Evolutionary conservation across 2,797 vertebrate species (phyloP).

Genomic region (Hoplostethus mediterraneus): DNA sequence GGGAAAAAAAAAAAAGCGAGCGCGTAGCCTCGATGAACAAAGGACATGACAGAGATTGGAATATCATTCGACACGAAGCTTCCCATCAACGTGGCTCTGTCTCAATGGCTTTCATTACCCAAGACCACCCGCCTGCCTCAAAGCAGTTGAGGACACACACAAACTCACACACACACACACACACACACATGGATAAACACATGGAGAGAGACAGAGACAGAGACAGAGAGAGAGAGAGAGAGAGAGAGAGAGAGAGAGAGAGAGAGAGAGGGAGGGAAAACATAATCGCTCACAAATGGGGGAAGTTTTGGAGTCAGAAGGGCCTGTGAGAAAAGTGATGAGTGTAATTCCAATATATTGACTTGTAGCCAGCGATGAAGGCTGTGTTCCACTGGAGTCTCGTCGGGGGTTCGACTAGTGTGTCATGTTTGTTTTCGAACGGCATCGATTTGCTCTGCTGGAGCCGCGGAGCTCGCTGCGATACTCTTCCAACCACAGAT

Average conservation of each 20-base stretch:
- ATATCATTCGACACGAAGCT: conserved; percentile 23
- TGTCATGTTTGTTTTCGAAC: conserved; percentile 33
- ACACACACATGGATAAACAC: not conserved
- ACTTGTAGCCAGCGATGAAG: conserved; percentile 32
- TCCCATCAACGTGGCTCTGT: conserved; percentile 37
- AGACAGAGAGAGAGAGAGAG: conserved; percentile 1
- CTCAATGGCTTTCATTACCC: conserved; percentile 63
- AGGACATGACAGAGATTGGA: conserved; percentile 27
- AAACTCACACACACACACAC: not conserved
- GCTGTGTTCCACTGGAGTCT: conserved; percentile 16
- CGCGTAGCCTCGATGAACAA: conserved; percentile 38
- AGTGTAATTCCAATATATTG: conserved; percentile 42
- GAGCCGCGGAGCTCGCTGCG: not conserved
- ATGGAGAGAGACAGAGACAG: not conserved
- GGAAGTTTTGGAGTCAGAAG: conserved; percentile 32
- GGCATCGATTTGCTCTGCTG: conserved; percentile 33
- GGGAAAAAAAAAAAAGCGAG: not conserved
- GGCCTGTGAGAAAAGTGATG: conserved; percentile 40
- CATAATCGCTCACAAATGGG: conserved; percentile 65
- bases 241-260: conserved; percentile 20
- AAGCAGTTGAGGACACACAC: conserved; percentile 15
- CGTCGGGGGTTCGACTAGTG: conserved; percentile 20
- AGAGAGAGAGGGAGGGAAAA: conserved; percentile 26
- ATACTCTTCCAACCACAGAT: conserved; percentile 23
- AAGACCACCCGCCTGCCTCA: conserved; percentile 47